Base-by-base conservation (phyloP, 2,797 vertebrate genomes). In the Ispidina lecontei region DNA sequence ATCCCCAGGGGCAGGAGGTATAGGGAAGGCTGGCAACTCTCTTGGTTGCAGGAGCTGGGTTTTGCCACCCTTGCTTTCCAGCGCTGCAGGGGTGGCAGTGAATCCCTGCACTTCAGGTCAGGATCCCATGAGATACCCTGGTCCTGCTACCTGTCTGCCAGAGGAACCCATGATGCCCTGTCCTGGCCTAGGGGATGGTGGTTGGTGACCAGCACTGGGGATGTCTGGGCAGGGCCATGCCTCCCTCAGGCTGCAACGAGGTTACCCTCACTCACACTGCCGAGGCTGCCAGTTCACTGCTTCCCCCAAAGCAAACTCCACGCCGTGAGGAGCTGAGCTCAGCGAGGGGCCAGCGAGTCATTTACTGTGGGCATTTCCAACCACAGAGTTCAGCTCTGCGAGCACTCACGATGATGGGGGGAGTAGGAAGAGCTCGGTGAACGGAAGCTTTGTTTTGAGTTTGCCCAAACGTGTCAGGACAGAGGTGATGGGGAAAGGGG, bases 271-370 rank as follows among this genome's bases (percentile, higher is more conserved):
- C 3, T 33, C 51, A 19, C 25, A 12, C 22, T 2, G 10, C 21
- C 25, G 60, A 39, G 49, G 51, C 4, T 55, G 63, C 37, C 47
- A 7, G 6, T 72, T 46, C 1, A 2, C 62, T 41, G 54, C 59
- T 81, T 22, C 56, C 59, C 62, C 26, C 75, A 41, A 33, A 71
- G 81, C 20, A 19, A 28, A 52, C 12, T 17, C 59, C 23, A 6
- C 0, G 0, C 12, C 16, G 2, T 3, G 43, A 68, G 84, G 52
- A 75, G 78, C 33, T 20, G 62, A 60, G 78, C 2, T 25, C 51
- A 49, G 55, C 0, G 0, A 25, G 46, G 41, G 19, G 49, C 67
- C 1, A 0, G 17, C 41, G 19, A 37, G 31, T n/a, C 13, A 0
- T 31, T 43, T 47, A 25, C 68, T 68, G 54, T 26, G 74, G 67